These are phyloP conservation scores for Pyxicephalus adspersus DNA, from an alignment of 2,113 vertebrate species.

Conservation along the genomic window DNA sequence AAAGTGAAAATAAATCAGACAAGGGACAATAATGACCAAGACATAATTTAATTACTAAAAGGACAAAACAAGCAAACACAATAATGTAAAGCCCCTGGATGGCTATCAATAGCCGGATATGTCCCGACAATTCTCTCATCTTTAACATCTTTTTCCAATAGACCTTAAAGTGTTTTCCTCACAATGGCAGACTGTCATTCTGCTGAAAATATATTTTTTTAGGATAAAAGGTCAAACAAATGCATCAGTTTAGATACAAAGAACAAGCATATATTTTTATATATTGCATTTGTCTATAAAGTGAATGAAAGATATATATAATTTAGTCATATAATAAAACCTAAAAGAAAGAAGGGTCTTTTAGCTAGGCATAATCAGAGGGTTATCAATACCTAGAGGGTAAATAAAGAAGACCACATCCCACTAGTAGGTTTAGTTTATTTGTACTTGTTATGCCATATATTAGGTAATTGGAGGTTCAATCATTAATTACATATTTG, in stretches of 20 bases:
- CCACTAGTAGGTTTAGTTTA: too few relatives aligned
- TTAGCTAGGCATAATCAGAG: too few relatives aligned
- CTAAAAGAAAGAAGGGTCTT: too few relatives aligned
- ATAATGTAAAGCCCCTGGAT: constrained; percentile 49
- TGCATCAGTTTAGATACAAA: background rate
- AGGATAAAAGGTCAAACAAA: background rate
- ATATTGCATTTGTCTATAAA: background rate
- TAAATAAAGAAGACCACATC: too few relatives aligned
- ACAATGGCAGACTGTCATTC: constrained; percentile 31
- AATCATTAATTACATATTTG: too few relatives aligned
- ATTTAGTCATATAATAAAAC: too few relatives aligned
- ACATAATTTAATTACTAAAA: constrained; percentile 54
- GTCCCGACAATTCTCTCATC: constrained; percentile 26
- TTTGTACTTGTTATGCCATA: too few relatives aligned
- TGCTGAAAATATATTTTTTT: constrained; percentile 3
- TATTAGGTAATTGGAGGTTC: background rate
- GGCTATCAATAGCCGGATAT: constrained; percentile 38
- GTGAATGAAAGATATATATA: too few relatives aligned
- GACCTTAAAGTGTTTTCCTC: constrained; percentile 16
- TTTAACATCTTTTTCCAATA: constrained; percentile 45
- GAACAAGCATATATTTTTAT: background rate
- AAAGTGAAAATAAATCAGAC: constrained; percentile 47
- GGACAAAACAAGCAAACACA: constrained; percentile 54
- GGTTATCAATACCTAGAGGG: too few relatives aligned
- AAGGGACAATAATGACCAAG: constrained; percentile 42